phyloP scores from a whole-genome alignment of 2,797 vertebrate genomes.

The Ispidina lecontei region DNA sequence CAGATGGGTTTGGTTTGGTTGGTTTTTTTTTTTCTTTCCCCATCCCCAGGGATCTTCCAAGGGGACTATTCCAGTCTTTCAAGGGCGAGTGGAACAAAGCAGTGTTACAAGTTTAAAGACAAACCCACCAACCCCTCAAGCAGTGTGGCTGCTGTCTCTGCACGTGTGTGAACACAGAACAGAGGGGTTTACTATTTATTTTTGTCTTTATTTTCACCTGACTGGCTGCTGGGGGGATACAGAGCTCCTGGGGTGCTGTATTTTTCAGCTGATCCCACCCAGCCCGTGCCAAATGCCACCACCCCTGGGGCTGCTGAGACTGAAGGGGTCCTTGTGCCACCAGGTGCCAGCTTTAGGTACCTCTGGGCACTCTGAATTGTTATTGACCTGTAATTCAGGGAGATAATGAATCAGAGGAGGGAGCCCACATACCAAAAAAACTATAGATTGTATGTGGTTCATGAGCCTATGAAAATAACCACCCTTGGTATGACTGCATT shows the following conservation, averaged over 20 bases:
- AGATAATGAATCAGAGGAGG: rapidly evolving
- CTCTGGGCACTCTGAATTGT: rapidly evolving
- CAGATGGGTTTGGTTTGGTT: not conserved
- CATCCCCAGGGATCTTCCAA: not conserved
- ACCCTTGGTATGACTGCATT: rapidly evolving
- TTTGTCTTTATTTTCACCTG: too few species aligned
- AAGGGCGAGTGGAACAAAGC: not conserved
- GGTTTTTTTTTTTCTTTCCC: too few species aligned
- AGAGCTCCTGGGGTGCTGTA: rapidly evolving
- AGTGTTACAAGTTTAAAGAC: not conserved
- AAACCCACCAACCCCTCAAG: too few species aligned
- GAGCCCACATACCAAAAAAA: rapidly evolving
- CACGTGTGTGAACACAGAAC: rapidly evolving
- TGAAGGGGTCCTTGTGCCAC: rapidly evolving
- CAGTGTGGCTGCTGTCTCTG: rapidly evolving
- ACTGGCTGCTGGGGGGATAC: not conserved
- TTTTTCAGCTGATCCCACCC: not conserved
- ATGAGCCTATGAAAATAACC: rapidly evolving
- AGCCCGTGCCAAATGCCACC: not conserved
- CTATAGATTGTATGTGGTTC: rapidly evolving
- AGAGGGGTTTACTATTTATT: rapidly evolving
- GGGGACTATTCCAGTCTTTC: not conserved
- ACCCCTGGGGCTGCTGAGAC: not conserved
- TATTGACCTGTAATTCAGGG: rapidly evolving
- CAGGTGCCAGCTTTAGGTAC: not conserved